Evolutionary conservation across 2,888 invertebrate genomes (phyloP), one percentile per base, ranked within the genome.

Genomic region (Melipona bicolor): DNA sequence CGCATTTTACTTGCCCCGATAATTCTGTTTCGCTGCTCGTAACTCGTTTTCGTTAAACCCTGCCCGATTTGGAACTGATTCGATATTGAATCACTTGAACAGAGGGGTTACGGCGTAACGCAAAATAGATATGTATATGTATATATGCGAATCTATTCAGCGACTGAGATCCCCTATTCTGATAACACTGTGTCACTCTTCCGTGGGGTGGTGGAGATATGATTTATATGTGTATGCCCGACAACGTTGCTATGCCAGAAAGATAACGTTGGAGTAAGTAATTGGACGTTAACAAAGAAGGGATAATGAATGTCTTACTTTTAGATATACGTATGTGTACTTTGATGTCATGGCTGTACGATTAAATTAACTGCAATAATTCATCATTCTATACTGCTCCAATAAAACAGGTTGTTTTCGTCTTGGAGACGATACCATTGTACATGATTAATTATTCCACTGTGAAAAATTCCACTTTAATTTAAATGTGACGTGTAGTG

Each of bases 101-200:
- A 32, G 69, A 77, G 79, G 80, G 81, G 80, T 32, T 72, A 77
- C 80, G 64, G 72, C 69, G 70, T 81, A 79, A 86, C 79, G 64
- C 78, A 76, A 85, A 87, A 88, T 83, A 85, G 83, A 87, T 86
- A 87, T 82, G 69, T 87, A 84, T 85, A 77, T 88, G 82, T 85
- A 61, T 87, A 77, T 77, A 87, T 73, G 82, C 81, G 85, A 87
- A 77, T 85, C 87, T 79, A 88, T 87, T 88, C 85, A 71, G 77
- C 72, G 79, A 81, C 74, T 68, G 75, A 79, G 83, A 87, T 87
- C 83, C 86, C 88, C 86, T 68, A 74, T 32, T 69, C 65, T 52
- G 88, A 89, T 86, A 88, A 82, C 77, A 65, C 72, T 69, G 76
- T 74, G 81, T 75, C 80, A 82, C 75, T 87, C 81, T 81, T 83